A percentile compares a stretch with the other conserved stretches of the same genome.
These are phyloP conservation scores for Andrena dorsata DNA, from an alignment of 2,888 invertebrate genomes.

Conservation along the genomic window DNA sequence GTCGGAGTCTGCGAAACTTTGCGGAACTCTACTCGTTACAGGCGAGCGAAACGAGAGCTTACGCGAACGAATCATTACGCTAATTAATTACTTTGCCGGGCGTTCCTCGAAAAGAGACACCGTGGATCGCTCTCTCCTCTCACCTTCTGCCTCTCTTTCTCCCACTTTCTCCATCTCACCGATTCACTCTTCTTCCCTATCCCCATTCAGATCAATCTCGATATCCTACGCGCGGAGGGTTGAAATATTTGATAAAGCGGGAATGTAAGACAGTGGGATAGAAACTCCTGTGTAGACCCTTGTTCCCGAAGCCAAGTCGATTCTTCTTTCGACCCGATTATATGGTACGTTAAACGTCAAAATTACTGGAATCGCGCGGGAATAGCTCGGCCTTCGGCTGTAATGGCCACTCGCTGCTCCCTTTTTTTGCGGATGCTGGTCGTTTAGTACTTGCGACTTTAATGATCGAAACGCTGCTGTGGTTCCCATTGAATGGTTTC, in stretches of 20 bases:
- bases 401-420: slow-evolving; percentile 48
- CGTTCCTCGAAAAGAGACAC: slow-evolving; percentile 61
- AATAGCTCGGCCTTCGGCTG: slow-evolving; percentile 17
- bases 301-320: background rate
- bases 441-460: slow-evolving; percentile 26
- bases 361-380: slow-evolving; percentile 38
- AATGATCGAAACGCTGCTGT: slow-evolving; percentile 36
- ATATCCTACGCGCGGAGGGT: slow-evolving; percentile 5
- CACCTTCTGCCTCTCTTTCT: background rate
- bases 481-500: slow-evolving; percentile 20
- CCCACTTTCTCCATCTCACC: background rate
- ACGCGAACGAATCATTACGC: slow-evolving; percentile 78
- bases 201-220: slow-evolving; percentile 23
- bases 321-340: background rate
- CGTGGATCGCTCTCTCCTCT: slow-evolving; percentile 29
- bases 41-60: slow-evolving; percentile 69
- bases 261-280: too few species aligned
- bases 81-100: slow-evolving; percentile 76
- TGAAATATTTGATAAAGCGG: background rate
- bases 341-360: slow-evolving; percentile 34
- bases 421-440: slow-evolving; percentile 26
- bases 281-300: background rate
- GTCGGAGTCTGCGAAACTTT: slow-evolving; percentile 65
- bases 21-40: slow-evolving; percentile 71
- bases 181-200: background rate